Evolutionary conservation across 2,797 vertebrate genomes (phyloP).

Genomic region (Catostomus latipinnis): DNA sequence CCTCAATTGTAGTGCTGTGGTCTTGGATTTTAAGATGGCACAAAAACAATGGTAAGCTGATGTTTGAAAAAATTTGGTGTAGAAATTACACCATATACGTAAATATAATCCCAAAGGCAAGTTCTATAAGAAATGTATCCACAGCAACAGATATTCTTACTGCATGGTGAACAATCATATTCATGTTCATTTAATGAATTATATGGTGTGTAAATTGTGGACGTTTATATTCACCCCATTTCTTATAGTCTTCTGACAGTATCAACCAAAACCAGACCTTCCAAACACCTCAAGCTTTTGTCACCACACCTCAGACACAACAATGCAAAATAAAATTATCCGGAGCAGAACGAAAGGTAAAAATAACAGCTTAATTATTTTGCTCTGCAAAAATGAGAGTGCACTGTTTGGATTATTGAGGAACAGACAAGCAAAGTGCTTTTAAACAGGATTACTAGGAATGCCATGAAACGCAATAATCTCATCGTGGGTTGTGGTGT

Average conservation of each 20-base stretch:
- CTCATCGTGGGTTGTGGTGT: slow-evolving; percentile 63
- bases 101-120: not conserved
- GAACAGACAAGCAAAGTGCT: slow-evolving; percentile 68
- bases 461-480: slow-evolving; percentile 66
- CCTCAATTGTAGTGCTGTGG: too few species aligned
- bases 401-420: slow-evolving; percentile 58
- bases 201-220: slow-evolving; percentile 18
- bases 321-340: slow-evolving; percentile 30
- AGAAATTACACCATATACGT: not conserved
- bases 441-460: slow-evolving; percentile 75
- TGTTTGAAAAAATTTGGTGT: not conserved
- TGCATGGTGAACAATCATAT: not conserved
- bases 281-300: slow-evolving; percentile 40
- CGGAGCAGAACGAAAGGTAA: slow-evolving; percentile 56
- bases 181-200: slow-evolving; percentile 2
- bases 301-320: slow-evolving; percentile 30
- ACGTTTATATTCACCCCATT: slow-evolving; percentile 3
- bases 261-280: slow-evolving; percentile 51
- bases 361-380: slow-evolving; percentile 52
- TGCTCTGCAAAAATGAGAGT: slow-evolving; percentile 43
- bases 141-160: not conserved
- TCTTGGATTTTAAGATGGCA: too few species aligned
- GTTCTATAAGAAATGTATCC: not conserved
- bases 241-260: slow-evolving; percentile 15
- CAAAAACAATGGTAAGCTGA: not conserved